Evolutionary conservation across 2,797 vertebrate genomes (phyloP), one percentile per base, ranked within the genome.

Genomic region (Choloepus didactylus): DNA sequence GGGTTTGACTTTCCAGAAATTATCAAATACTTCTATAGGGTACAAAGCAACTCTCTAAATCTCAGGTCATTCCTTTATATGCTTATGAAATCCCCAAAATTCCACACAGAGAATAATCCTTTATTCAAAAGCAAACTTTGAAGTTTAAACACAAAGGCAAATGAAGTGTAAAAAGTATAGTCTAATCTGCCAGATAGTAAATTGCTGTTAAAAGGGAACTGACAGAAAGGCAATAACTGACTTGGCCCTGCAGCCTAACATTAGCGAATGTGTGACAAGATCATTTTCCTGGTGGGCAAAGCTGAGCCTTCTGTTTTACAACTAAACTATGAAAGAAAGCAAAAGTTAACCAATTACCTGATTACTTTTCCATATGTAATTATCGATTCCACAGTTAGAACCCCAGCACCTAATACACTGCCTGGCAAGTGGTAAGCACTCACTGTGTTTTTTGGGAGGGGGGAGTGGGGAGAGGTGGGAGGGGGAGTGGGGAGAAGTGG

Each of bases 51-150:
- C n/a, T 41, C 27, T 89, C 54, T 91, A 84, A 76, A 81, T 72
- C 29, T 41, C 77, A 87, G 90, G 76, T 87, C 38, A 73, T 67
- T 82, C 23, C 49, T 94, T 93, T 76, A 76, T 44, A 8, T 93
- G 92, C 64, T 56, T 93, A 35, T 59, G 11, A 96, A 96, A 85
- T 60, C 49, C 41, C 88, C 72, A 92, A 97, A 89, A 83, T 92
- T 93, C 76, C 49, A 84, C 2, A 6, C 5, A 21, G 49, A 35
- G 87, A 87, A 93, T 76, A 70, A 79, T 14, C 14, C 46, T 83
- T 93, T 75, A 70, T 49, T 95, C 46, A 89, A 93, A 95, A 82
- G 56, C 25, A 89, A 94, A 84, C 29, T 91, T 83, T 83, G 59
- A 87, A 66, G 64, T 87, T 84, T 93, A 84, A 95, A 83, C 76